A percentile compares a stretch with the other conserved stretches of the same genome.
These are phyloP conservation scores for Apogon talboti DNA, from an alignment of 2,797 vertebrate species.

Conservation along the genomic window DNA sequence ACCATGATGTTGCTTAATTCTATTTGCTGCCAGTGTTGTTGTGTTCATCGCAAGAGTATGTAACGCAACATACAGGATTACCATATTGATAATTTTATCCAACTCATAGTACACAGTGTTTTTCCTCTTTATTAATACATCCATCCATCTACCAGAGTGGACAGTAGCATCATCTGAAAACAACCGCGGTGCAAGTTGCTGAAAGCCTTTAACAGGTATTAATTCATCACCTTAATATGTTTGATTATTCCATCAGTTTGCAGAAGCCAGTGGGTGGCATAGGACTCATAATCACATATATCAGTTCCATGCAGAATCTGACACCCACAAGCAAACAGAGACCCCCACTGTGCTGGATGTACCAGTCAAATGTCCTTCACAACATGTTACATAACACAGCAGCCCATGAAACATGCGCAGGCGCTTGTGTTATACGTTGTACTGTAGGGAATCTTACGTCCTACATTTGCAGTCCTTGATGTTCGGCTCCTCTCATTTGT, in stretches of 20 bases:
- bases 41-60: too few relatives aligned
- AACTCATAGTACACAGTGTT: too few relatives aligned
- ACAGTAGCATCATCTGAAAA: background rate
- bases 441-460: constrained; percentile 59
- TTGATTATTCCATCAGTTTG: constrained; percentile 30
- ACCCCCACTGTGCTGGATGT: constrained; percentile 52
- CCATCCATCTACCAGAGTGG: background rate
- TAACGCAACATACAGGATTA: too few relatives aligned
- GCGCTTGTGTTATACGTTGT: constrained; percentile 38
- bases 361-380: constrained; percentile 53
- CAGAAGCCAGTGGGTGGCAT: constrained; percentile 40
- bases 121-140: too few relatives aligned
- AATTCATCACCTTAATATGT: constrained; percentile 17
- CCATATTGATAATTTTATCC: too few relatives aligned
- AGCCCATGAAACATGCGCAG: constrained; percentile 42
- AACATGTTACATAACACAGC: constrained; percentile 64
- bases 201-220: background rate
- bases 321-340: constrained; percentile 62
- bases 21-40: too few relatives aligned
- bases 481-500: constrained; percentile 41
- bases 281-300: constrained; percentile 63
- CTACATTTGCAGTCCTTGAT: constrained; percentile 54
- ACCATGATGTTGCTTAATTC: too few relatives aligned
- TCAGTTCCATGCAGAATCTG: constrained; percentile 72
- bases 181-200: background rate